A percentile compares a stretch with the other conserved stretches of the same genome.
Conservation (phyloP, 2,797 vertebrate species). For the Sebastes steindachneri region DNA sequence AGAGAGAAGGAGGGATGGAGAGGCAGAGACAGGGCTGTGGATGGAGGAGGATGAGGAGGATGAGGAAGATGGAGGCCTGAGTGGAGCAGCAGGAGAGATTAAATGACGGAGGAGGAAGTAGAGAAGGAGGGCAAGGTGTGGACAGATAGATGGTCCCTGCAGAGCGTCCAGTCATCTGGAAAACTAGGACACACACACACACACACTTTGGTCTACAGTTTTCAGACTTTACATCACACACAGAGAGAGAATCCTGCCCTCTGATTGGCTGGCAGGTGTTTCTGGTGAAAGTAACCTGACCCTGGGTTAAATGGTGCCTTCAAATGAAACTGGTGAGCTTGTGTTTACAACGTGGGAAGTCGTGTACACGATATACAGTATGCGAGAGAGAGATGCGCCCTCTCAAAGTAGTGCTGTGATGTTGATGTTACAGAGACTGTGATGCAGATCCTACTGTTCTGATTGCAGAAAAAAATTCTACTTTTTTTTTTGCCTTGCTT, state of each 20-base stretch:
- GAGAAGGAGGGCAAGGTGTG: conserved; percentile 12
- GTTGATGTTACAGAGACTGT: too few species aligned
- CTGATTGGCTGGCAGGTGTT: conserved; percentile 2
- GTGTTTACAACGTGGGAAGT: too few species aligned
- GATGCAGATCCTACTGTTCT: too few species aligned
- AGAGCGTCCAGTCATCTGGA: conserved; percentile 33
- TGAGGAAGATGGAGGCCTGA: background rate
- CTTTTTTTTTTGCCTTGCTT: too few species aligned
- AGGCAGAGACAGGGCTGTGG: too few species aligned
- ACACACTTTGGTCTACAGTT: background rate
- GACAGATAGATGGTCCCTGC: conserved; percentile 36
- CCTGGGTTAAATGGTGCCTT: too few species aligned
- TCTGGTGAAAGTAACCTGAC: background rate
- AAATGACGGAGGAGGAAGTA: background rate
- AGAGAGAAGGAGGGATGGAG: background rate
- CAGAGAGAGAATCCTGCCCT: background rate
- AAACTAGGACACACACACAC: conserved; percentile 35
- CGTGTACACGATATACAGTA: too few species aligned
- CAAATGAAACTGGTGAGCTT: too few species aligned
- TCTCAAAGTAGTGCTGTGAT: too few species aligned
- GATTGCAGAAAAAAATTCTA: too few species aligned
- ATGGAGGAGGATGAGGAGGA: background rate
- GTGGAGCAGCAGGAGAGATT: background rate
- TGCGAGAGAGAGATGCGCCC: too few species aligned
- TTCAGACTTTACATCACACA: background rate